Evolutionary conservation across 2,797 vertebrate species (phyloP).

Genomic region (Tangara arthus): DNA sequence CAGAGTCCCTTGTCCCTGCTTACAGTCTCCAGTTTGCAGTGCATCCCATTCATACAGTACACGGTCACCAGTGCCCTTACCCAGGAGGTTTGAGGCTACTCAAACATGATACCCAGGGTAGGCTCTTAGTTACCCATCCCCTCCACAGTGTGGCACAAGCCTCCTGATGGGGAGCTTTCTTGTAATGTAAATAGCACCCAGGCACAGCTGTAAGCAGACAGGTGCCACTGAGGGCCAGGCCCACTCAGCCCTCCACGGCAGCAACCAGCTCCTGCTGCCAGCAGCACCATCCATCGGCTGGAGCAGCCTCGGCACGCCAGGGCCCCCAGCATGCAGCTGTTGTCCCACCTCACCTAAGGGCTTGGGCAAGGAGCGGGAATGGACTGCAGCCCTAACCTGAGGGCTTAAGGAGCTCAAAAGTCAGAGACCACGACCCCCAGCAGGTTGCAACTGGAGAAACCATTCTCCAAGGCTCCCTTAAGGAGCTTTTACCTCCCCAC

Average conservation of each 20-base stretch:
- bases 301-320: neutral
- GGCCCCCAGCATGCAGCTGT: no score
- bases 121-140: neutral
- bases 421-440: neutral
- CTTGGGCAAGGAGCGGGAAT: neutral
- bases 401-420: fast-evolving
- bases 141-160: neutral
- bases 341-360: neutral
- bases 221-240: neutral
- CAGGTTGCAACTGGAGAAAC: neutral
- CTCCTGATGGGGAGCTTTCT: neutral
- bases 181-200: neutral
- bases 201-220: neutral
- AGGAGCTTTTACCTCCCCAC: neutral
- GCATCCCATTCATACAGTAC: fast-evolving
- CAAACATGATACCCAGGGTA: neutral
- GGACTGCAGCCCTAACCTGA: neutral
- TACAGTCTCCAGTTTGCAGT: neutral
- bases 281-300: neutral
- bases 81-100: neutral
- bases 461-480: neutral
- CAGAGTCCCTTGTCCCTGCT: neutral
- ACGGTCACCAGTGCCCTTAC: neutral
- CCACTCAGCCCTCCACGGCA: neutral
- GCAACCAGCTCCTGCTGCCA: neutral